Percentiles rank a stretch among this genome's conserved stretches.
phyloP scores from a whole-genome alignment of 2,888 invertebrate species.

The Apeira syringaria region DNA sequence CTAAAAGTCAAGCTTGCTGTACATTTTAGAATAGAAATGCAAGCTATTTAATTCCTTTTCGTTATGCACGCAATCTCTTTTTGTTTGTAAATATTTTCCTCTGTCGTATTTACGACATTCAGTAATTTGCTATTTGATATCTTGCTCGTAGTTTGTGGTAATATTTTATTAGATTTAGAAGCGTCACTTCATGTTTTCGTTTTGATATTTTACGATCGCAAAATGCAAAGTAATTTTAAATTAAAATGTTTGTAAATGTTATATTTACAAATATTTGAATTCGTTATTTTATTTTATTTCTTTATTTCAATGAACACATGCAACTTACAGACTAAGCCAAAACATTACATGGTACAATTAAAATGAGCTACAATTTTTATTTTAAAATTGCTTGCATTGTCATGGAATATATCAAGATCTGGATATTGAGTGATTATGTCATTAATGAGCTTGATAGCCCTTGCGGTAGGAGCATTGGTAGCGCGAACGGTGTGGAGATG shows the following conservation, averaged over 20 bases:
- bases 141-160: constrained; percentile 2
- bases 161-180: background rate
- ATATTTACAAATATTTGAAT: no score
- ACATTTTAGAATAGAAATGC: constrained; percentile 11
- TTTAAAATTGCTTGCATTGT: no score
- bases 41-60: constrained; percentile 4
- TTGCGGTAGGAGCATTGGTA: no score
- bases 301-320: no score
- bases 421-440: no score
- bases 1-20: background rate
- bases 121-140: constrained; percentile 18
- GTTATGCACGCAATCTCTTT: constrained; percentile 21
- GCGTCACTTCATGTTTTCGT: background rate
- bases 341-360: no score
- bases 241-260: background rate
- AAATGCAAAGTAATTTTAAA: constrained; percentile 1
- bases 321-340: no score
- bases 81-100: constrained; percentile 31
- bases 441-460: no score
- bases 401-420: no score
- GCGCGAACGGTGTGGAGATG: no score
- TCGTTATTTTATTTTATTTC: no score
- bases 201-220: constrained; percentile 1
- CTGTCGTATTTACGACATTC: constrained; percentile 11
- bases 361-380: no score